A percentile compares a stretch with the other conserved stretches of the same genome.
phyloP scores from a whole-genome alignment of 2,797 vertebrate genomes.

The Onychomys torridus region DNA sequence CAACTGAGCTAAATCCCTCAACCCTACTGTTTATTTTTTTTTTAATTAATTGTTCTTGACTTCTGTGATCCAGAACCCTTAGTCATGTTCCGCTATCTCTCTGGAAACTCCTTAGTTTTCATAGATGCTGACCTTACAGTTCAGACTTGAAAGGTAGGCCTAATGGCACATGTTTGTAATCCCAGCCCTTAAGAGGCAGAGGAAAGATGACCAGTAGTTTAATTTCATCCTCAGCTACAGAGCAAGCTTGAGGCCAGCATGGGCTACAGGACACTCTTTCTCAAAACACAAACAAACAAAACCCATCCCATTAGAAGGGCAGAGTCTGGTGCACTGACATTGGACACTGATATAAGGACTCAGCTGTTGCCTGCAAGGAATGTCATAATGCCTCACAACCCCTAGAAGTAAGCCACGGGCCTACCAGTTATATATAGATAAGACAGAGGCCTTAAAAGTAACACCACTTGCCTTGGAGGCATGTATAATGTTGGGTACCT shows the following conservation, averaged over 20 bases:
- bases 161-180: neutral
- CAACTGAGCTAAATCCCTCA: neutral
- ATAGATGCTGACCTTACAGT: slow-evolving; percentile 25
- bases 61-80: slow-evolving; percentile 47
- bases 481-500: neutral
- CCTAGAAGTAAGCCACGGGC: neutral
- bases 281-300: neutral
- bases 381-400: neutral
- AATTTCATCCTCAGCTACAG: neutral
- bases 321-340: neutral
- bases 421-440: neutral
- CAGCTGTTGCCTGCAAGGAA: slow-evolving; percentile 23
- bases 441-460: slow-evolving; percentile 21
- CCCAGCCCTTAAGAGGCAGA: neutral
- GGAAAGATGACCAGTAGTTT: neutral
- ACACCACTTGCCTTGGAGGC: neutral
- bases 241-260: neutral
- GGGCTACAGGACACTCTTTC: neutral
- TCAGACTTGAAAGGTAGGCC: neutral
- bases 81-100: neutral
- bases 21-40: neutral
- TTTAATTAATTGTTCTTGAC: slow-evolving; percentile 34
- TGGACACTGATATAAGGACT: slow-evolving; percentile 28
- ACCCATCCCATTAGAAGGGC: neutral
- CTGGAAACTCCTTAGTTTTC: slow-evolving; percentile 12